phyloP scores from a whole-genome alignment of 2,888 invertebrate genomes.

The Copidosoma aretas region DNA sequence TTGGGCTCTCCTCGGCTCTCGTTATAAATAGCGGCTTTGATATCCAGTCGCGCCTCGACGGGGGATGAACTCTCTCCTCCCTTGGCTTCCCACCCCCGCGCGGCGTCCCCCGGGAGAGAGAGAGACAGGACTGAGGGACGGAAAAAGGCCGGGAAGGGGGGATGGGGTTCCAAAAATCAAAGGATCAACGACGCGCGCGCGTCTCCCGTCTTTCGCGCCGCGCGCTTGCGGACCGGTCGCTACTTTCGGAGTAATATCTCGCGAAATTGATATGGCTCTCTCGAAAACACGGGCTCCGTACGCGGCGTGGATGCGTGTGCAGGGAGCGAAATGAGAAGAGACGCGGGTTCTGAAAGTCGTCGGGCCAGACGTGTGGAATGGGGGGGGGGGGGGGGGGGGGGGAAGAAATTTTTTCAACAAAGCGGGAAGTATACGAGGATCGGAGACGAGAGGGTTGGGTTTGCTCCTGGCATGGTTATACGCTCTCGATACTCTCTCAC shows the following conservation, averaged over 20 bases:
- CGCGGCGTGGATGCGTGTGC: slow-evolving; percentile 17
- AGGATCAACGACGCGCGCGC: slow-evolving; percentile 50
- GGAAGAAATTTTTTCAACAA: no score
- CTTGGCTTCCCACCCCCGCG: slow-evolving; percentile 2
- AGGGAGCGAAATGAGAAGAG: slow-evolving; percentile 13
- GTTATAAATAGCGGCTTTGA: slow-evolving; percentile 61
- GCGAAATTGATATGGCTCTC: slow-evolving; percentile 42
- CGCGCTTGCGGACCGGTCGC: slow-evolving; percentile 25
- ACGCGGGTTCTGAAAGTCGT: neutral
- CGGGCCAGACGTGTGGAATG: no score
- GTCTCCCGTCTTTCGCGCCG: slow-evolving; percentile 33
- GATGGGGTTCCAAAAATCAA: slow-evolving; percentile 53
- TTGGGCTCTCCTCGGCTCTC: slow-evolving; percentile 40
- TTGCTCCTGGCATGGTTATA: no score
- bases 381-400: no score
- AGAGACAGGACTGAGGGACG: neutral
- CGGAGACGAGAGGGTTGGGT: no score
- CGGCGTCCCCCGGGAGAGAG: slow-evolving; percentile 38
- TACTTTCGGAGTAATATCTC: slow-evolving; percentile 39
- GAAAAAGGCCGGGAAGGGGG: slow-evolving; percentile 33
- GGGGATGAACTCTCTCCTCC: slow-evolving; percentile 48
- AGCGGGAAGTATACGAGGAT: no score
- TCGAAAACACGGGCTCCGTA: no score
- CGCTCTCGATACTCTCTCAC: no score
- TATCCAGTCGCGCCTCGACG: slow-evolving; percentile 55